phyloP scores from a whole-genome alignment of 2,888 invertebrate genomes.

The Kryphioiulus occultus region DNA sequence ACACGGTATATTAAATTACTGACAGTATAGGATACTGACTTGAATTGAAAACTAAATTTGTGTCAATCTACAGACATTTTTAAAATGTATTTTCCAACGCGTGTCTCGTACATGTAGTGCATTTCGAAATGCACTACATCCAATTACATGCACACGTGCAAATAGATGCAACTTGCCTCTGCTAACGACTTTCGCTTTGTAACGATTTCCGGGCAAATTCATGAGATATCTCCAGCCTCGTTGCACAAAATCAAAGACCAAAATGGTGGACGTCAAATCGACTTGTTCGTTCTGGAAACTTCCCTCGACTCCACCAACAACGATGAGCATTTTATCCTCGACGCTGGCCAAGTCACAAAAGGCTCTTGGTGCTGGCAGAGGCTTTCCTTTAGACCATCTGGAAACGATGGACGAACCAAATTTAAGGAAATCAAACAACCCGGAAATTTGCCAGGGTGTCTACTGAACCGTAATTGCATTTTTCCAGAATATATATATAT shows the following conservation, averaged over 20 bases:
- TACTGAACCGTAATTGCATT: too few relatives aligned
- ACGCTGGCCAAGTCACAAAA: slow-evolving; percentile 39
- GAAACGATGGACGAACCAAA: not conserved
- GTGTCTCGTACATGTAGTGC: too few relatives aligned
- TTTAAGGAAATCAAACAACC: too few relatives aligned
- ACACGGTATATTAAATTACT: too few relatives aligned
- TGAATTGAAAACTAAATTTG: too few relatives aligned
- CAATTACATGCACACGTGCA: not conserved
- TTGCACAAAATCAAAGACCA: not conserved
- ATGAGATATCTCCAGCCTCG: not conserved
- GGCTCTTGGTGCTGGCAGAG: slow-evolving; percentile 21
- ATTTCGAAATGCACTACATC: too few relatives aligned
- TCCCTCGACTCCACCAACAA: slow-evolving; percentile 37
- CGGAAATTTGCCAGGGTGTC: too few relatives aligned
- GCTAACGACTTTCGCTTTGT: not conserved
- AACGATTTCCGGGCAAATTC: not conserved
- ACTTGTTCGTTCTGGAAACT: not conserved
- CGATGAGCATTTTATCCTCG: not conserved
- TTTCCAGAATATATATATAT: too few relatives aligned
- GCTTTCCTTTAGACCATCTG: not conserved
- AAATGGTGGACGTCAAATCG: not conserved
- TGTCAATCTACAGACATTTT: too few relatives aligned
- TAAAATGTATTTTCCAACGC: too few relatives aligned
- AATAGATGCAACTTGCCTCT: not conserved
- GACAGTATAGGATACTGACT: too few relatives aligned